Evolutionary conservation across 2,797 vertebrate genomes (phyloP).

Genomic region (Tinamus major): DNA sequence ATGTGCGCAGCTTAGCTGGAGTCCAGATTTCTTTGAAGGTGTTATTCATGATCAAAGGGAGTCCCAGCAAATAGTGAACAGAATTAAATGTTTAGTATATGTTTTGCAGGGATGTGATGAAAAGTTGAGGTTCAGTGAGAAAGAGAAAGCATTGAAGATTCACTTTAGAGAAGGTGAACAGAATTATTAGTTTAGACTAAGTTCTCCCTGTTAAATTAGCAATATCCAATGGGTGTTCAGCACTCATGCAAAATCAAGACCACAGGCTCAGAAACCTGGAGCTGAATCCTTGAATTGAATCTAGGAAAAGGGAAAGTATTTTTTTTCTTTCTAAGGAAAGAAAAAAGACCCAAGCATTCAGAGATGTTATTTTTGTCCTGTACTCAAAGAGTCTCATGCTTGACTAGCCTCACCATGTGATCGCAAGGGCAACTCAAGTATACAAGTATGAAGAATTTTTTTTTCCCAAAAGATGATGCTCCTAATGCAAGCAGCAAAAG

Average conservation of each 20-base stretch:
- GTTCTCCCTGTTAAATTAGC: not conserved
- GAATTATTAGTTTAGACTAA: not conserved
- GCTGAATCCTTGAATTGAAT: not conserved
- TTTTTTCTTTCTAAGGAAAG: no score
- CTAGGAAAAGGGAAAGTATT: not conserved
- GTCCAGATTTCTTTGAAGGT: slow-evolving; percentile 15
- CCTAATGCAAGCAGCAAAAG: slow-evolving; percentile 25
- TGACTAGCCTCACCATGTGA: slow-evolving; percentile 19
- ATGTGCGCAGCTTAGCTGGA: slow-evolving; percentile 50
- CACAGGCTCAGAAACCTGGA: not conserved
- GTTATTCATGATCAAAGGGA: slow-evolving; percentile 57
- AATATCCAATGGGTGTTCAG: not conserved
- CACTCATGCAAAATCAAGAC: not conserved
- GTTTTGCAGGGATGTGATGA: not conserved
- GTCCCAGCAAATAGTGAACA: not conserved
- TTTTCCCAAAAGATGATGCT: not conserved
- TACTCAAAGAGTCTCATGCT: not conserved
- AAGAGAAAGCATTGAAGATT: not conserved
- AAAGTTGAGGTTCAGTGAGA: not conserved
- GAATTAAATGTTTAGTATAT: not conserved
- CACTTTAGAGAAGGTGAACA: slow-evolving; percentile 13
- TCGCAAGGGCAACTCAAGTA: slow-evolving; percentile 4
- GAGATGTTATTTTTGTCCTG: not conserved
- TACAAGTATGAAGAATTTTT: slow-evolving; percentile 24
- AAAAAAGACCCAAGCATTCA: slow-evolving; percentile 5